Percentiles rank a stretch among this genome's conserved stretches.
Conservation (phyloP, 2,797 vertebrate genomes). For the Lepilemur ruficaudatus region DNA sequence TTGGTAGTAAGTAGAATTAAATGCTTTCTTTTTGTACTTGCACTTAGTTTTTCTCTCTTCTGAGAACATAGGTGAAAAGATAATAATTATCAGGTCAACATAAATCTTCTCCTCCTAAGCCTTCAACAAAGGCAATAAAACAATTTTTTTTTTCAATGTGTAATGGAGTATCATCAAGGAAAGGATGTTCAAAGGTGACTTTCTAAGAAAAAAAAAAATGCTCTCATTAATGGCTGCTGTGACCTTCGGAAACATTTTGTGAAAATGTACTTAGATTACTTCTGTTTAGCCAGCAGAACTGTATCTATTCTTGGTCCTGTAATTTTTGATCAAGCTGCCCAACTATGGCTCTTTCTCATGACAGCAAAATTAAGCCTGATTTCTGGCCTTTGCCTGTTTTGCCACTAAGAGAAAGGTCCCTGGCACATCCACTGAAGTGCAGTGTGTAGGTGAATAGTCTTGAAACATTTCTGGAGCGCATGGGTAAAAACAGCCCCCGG, state of each 20-base stretch:
- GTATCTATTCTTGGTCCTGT: background rate
- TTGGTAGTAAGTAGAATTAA: background rate
- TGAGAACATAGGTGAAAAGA: constrained; percentile 32
- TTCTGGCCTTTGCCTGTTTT: background rate
- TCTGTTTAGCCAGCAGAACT: background rate
- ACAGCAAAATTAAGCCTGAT: background rate
- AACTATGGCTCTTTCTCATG: background rate
- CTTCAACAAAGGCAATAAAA: constrained; percentile 29
- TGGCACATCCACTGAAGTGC: background rate
- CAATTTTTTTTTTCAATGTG: background rate
- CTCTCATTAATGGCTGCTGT: background rate
- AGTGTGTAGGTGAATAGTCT: background rate
- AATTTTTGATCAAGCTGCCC: background rate
- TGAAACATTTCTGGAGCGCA: background rate
- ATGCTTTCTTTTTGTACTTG: background rate
- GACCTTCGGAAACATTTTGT: constrained; percentile 2
- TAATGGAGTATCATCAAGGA: background rate
- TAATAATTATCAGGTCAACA: constrained; percentile 22
- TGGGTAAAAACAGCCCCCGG: background rate
- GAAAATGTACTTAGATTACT: background rate
- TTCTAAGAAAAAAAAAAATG: constrained; percentile 1
- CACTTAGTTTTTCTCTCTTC: background rate
- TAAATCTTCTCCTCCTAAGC: background rate
- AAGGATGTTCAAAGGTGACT: constrained; percentile 19
- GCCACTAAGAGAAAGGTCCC: background rate